Base-by-base conservation (phyloP, 2,797 vertebrate genomes). In the Anabacerthia variegaticeps region DNA sequence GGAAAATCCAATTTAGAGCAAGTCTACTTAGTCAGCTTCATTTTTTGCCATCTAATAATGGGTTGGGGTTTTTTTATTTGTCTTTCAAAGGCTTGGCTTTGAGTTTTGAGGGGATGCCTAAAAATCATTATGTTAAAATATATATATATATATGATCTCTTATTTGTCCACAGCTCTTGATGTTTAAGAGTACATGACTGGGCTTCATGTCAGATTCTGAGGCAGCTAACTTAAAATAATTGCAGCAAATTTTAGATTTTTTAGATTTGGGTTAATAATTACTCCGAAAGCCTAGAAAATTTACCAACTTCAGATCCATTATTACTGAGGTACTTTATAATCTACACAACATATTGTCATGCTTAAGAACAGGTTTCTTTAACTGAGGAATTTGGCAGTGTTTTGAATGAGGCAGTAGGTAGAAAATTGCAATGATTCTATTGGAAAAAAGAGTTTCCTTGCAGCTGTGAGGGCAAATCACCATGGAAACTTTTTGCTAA, bases 401-500 rank as follows among this genome's bases (percentile, higher is more conserved):
- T 66, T 48, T 54, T 36, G 26, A 77, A 39, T 67, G 67, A 72
- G 66, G 67, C 10, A 3, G 54, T 30, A 39, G 84, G 55, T 0
- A 75, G 58, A 77, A 84, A 76, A 54, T 48, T 73, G 55, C n/a
- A 0, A 0, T 63, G 39, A 30, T 72, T 79, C 84, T 82, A 2
- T 26, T 77, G 39, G 52, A 67, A 66, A 77, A 18, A 18, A 80
- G 44, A 84, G 8, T 9, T 83, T 32, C 28, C 55, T 79, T 76
- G 39, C 61, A 89, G 32, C 58, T 78, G 24, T 34, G 55, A 85
- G 77, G 87, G 28, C 85, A 95, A 89, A 63, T 95, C 81, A 87
- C 84, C 86, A 93, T 46, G 59, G 81, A 91, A 80, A 92, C 85
- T 21, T 91, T 92, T 88, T 77, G 51, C 58, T 69, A 65, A 83